Base-by-base conservation (phyloP, 2,797 vertebrate genomes). In the Nasua narica region DNA sequence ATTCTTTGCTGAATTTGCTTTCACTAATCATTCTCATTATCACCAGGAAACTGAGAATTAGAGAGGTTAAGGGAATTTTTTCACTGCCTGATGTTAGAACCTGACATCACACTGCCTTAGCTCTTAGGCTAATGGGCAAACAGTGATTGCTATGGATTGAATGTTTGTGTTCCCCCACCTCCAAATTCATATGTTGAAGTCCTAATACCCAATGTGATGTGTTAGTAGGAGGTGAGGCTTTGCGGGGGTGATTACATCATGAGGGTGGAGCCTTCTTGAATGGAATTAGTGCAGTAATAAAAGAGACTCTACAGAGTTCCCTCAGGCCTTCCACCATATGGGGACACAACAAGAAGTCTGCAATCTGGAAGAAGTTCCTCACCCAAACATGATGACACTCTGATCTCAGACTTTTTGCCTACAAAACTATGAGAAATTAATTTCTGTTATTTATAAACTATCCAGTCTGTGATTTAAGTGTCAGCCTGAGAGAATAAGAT, bases 1-100 rank as follows among this genome's bases (percentile, higher is more conserved):
- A 77, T 88, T 95, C 48, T 92, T 82, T 60, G 77, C 62, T 69
- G 93, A 72, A 7, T 87, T 81, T 86, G 14, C 32, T 96, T 76
- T 60, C 9, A 76, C n/a, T 95, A 72, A 87, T 37, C 11, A 52
- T 16, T 72, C 21, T 76, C 40, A 50, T 85, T 69, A 82, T 89
- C n/a, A 27, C 50, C 89, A 88, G 56, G 18, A 90, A 93, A 87
- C 29, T 50, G 29, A 88, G 35, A 52, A 40, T 87, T 79, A 77
- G 78, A 79, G 29, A 88, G 2, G 18, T 77, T 94, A 81, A 95
- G 70, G 69, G 37, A 92, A 65, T 85, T 87, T 91, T 37, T 69
- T 86, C 72, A 5, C 37, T 92, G 7, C 25, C 67, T 88, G 40
- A 54, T n/a, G n/a, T 94, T 25, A 58, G 94, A 84, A 85, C 3